These are phyloP conservation scores for Ariopsis seemanni DNA, from an alignment of 2,113 vertebrate genomes.

Conservation along the genomic window DNA sequence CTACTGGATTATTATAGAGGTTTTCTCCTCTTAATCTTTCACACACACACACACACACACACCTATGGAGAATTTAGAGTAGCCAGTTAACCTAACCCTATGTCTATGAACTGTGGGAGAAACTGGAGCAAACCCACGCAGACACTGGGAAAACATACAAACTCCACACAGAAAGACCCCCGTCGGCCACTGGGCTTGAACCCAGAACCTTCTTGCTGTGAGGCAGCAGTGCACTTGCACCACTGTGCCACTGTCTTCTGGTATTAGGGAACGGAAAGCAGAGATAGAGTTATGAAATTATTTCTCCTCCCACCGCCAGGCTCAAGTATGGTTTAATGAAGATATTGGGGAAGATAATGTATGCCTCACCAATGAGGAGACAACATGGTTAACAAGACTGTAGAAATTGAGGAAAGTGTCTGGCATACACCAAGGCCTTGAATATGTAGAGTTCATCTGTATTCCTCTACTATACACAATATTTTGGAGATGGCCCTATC, in stretches of 20 bases:
- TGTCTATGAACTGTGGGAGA: too few species aligned
- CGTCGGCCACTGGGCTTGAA: too few species aligned
- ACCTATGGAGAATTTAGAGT: too few species aligned
- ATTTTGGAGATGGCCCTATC: conserved; percentile 52
- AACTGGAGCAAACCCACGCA: too few species aligned
- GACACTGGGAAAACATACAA: too few species aligned
- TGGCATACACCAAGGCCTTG: conserved; percentile 35
- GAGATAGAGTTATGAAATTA: not conserved
- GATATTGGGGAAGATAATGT: not conserved
- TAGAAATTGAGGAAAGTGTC: conserved; percentile 50
- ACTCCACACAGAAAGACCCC: too few species aligned
- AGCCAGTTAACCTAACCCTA: too few species aligned
- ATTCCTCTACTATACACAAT: conserved; percentile 48
- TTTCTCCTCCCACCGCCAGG: not conserved
- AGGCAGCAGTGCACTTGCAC: too few species aligned
- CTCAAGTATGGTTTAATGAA: conserved; percentile 10
- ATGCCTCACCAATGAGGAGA: conserved; percentile 1
- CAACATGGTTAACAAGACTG: conserved; percentile 37
- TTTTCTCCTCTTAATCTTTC: too few species aligned
- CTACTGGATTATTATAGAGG: too few species aligned
- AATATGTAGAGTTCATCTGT: conserved; percentile 42
- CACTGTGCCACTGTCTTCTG: not conserved
- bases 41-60: too few species aligned
- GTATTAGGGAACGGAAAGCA: conserved; percentile 12
- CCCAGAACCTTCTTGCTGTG: too few species aligned